Evolutionary conservation across 2,113 vertebrate genomes (phyloP), one percentile per base, ranked within the genome.

Genomic region (Numenius arquata): DNA sequence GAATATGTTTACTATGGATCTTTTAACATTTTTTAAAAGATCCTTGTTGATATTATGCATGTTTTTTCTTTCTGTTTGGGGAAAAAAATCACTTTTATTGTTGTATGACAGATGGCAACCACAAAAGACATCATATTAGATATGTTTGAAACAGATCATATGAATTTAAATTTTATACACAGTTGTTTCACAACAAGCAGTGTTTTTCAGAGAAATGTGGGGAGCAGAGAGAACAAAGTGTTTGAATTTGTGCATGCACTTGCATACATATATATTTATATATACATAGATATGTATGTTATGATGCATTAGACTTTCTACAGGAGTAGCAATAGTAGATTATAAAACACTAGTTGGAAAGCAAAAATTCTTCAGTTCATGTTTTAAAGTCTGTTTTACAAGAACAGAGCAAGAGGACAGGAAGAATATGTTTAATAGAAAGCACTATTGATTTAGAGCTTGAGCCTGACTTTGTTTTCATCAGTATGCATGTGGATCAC

Each of bases 141-240:
- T 68, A 26, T 43, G 27, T 75, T 90, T 78, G 77, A 75, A 94
- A 80, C 23, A 72, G 67, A 94, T 61, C 53, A 16, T 53, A 82
- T 79, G 41, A 62, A 88, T 91, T 66, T 70, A 79, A 79, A 80
- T 96, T 91, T 80, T 88, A 38, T 86, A 78, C 41, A 71, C 61
- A 75, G 68, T 68, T 81, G 40, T 91, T 90, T 86, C 68, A 90
- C 21, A 71, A 55, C 26, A 71, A 66, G 30, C 6, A 73, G 21
- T 26, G 5, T 53, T 93, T 79, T 79, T 5, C 38, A 83, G 85
- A 91, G 23, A 88, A 91, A 45, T 55, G 2, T 26, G 26, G 21
- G 34, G 21, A 80, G 23, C 29, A 87, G 58, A 61, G 4, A 76
- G 34, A 77, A 66, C 12, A 40, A 65, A 80, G 8, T 18, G 18